Percentiles rank a stretch among this genome's conserved stretches.
phyloP scores from a whole-genome alignment of 2,888 invertebrate genomes.

The Choreutis nemorana region DNA sequence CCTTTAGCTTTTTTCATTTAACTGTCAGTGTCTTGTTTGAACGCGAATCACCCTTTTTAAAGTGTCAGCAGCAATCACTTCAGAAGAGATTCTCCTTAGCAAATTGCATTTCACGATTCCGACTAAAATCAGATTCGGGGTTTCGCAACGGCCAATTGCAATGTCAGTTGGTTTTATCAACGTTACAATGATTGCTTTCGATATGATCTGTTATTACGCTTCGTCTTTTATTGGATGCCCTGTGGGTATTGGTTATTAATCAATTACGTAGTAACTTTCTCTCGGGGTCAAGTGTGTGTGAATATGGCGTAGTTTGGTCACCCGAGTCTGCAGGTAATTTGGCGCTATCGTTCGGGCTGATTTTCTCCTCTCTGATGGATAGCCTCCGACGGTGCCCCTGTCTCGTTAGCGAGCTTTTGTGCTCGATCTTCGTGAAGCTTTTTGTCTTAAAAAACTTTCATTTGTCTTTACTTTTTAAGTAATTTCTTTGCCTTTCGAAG shows the following conservation, averaged over 20 bases:
- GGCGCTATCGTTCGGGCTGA: constrained; percentile 30
- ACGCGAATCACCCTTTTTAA: constrained; percentile 36
- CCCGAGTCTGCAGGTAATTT: constrained; percentile 33
- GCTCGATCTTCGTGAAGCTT: constrained; percentile 14
- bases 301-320: constrained; percentile 19
- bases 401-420: constrained; percentile 28
- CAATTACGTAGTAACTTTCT: constrained; percentile 43
- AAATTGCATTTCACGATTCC: constrained; percentile 18
- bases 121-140: constrained; percentile 20
- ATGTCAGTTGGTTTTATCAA: constrained; percentile 35
- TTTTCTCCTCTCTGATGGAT: constrained; percentile 28
- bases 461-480: constrained; percentile 15
- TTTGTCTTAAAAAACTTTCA: constrained; percentile 15
- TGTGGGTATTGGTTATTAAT: constrained; percentile 42
- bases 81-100: no score
- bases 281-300: constrained; percentile 24
- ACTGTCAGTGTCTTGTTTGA: constrained; percentile 39
- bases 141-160: constrained; percentile 33
- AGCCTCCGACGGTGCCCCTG: constrained; percentile 19
- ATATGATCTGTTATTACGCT: constrained; percentile 44
- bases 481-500: no score
- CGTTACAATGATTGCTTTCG: constrained; percentile 36
- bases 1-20: constrained; percentile 42
- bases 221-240: constrained; percentile 36
- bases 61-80: constrained; percentile 25